These are phyloP conservation scores for Actinia tenebrosa DNA, from an alignment of 64 coral and sea anemone species.

Conservation along the genomic window DNA sequence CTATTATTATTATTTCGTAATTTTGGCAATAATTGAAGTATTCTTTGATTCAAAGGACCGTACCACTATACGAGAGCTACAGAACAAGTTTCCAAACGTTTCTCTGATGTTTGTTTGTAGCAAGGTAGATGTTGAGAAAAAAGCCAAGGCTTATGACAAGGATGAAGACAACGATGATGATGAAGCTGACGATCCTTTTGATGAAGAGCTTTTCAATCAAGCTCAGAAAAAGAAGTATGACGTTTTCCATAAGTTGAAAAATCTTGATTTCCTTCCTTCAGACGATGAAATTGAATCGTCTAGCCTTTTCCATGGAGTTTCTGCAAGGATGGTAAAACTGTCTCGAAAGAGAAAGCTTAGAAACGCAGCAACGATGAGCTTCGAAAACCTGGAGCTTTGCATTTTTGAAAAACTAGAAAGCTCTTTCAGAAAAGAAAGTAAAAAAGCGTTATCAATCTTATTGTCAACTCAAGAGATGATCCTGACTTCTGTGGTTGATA, in stretches of 20 bases:
- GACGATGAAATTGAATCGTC: background rate
- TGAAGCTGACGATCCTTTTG: background rate
- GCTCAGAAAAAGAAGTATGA: no score
- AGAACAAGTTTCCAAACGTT: constrained; percentile 38
- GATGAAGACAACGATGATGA: background rate
- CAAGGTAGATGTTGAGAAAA: constrained; percentile 21
- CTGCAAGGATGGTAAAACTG: constrained; percentile 14
- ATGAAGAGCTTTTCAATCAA: background rate
- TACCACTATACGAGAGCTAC: constrained; percentile 36
- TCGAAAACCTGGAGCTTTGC: constrained; percentile 39
- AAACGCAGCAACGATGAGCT: constrained; percentile 29
- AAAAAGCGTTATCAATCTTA: background rate
- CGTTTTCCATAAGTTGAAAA: constrained; percentile 8
- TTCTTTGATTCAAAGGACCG: constrained; percentile 27
- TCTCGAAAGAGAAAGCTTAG: constrained; percentile 19
- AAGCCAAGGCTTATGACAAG: background rate
- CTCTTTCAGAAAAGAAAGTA: constrained; percentile 1
- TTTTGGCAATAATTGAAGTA: background rate
- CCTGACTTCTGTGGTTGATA: background rate
- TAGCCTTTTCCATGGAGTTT: constrained; percentile 40
- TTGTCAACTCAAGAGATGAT: constrained; percentile 17
- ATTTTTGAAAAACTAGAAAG: constrained; percentile 13
- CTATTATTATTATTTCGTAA: no score
- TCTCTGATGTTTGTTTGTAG: constrained; percentile 55
- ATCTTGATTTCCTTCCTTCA: background rate